Base-by-base conservation (phyloP, 2,888 invertebrate genomes). In the Rotaria magnacalcarata region DNA sequence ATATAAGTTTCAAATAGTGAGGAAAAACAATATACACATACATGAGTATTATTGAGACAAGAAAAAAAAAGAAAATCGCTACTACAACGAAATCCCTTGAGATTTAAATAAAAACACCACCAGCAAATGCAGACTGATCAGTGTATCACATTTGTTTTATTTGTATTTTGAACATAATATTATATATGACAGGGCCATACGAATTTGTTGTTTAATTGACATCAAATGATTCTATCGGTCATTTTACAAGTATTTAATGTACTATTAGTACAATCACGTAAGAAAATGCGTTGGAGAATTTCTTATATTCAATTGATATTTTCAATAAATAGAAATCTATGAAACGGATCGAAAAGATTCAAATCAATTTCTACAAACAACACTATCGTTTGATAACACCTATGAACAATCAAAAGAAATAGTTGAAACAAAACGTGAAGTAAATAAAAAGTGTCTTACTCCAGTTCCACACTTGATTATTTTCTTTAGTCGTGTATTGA, bases 321-420 rank as follows among this genome's bases (percentile, higher is more conserved):
- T 54, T 21, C 4, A 5, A 54, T 54, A 3, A 34, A 67, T 67
- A 67, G 67, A 67, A 34, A 7, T 16, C 2, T 67, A 34, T 19
- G 67, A 67, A 34, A 67, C 8, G 5, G 7, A 67, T 41, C 67
- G 34, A 19, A 14, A 34, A 67, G 67, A 67, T 19, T 67, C 67
- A 7, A 67, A 67, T 67, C 6, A 67, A 14, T 67, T 67, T 67
- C 34, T 67, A 67, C 34, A 67, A 3, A 14, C 34, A 67, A 67
- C 34, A 67, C 2, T 41, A 34, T 67, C 67, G 16, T 34, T 19
- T 67, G 16, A 4, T 11, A 41, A 19, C 19, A 16, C 16, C 34
- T 67, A 67, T 34, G 67, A 67, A 67, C 67, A 67, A 67, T 67
- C 67, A 67, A 67, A 34, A 41, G 67, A 67, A 67, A 67, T 34